These are phyloP conservation scores for Crocallis elinguaria DNA, from an alignment of 2,888 invertebrate species.

Conservation along the genomic window DNA sequence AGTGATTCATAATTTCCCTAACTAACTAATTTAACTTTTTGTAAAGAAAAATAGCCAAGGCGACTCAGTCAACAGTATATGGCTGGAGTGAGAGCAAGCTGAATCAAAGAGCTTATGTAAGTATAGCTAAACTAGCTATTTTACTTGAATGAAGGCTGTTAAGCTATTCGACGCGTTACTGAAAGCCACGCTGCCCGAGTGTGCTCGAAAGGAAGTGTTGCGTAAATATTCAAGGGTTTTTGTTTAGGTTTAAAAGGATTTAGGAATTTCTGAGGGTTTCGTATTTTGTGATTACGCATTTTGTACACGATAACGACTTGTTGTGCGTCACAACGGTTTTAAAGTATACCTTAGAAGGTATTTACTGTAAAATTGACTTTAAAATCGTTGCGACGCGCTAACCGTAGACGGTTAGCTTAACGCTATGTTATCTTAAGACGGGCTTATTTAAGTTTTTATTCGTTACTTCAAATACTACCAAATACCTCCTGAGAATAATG, in stretches of 20 bases:
- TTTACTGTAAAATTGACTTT: too few species aligned
- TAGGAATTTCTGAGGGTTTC: neutral
- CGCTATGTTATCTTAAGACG: too few species aligned
- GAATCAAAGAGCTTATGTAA: conserved; percentile 33
- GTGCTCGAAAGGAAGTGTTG: conserved; percentile 10
- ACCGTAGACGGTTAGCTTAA: too few species aligned
- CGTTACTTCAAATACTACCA: too few species aligned
- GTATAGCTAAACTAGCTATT: conserved; percentile 36
- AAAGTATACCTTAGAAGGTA: too few species aligned
- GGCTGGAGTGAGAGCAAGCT: conserved; percentile 19
- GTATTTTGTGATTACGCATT: neutral
- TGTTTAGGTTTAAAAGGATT: conserved; percentile 10
- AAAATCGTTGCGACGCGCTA: too few species aligned
- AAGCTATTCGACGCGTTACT: conserved; percentile 29
- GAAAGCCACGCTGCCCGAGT: conserved; percentile 20
- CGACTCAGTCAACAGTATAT: conserved; percentile 25
- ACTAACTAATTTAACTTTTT: conserved; percentile 3
- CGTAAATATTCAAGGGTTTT: neutral
- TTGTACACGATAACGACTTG: too few species aligned
- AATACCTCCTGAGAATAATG: conserved; percentile 24
- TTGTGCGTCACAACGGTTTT: too few species aligned
- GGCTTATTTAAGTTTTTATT: too few species aligned
- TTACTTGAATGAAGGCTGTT: conserved; percentile 38
- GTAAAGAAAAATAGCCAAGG: conserved; percentile 22
- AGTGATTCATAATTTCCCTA: too few species aligned